A percentile compares a stretch with the other conserved stretches of the same genome.
phyloP scores from a whole-genome alignment of 2,888 invertebrate genomes.

The Agrotis segetum region DNA sequence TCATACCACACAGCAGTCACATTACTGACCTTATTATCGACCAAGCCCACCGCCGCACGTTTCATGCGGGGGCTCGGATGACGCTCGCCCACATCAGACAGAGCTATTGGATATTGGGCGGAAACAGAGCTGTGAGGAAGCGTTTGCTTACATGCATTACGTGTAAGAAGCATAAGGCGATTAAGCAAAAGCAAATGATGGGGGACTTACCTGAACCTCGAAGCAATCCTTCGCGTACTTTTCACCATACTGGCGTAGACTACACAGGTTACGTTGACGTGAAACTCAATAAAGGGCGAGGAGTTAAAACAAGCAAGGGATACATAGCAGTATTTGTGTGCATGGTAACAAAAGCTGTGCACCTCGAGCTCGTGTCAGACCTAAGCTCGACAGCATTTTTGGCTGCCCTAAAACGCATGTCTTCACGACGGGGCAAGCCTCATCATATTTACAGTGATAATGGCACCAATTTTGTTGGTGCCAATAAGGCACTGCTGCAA shows the following conservation, averaged over 20 bases:
- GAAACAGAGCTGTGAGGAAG: neutral
- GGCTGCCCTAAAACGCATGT: too few relatives aligned
- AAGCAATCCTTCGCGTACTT: too few relatives aligned
- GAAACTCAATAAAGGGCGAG: neutral
- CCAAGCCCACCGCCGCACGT: neutral
- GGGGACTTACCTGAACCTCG: too few relatives aligned
- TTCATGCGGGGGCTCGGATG: neutral
- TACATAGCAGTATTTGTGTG: slow-evolving; percentile 2
- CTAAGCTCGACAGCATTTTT: too few relatives aligned
- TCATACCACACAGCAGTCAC: neutral
- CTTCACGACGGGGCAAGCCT: too few relatives aligned
- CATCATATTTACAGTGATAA: too few relatives aligned
- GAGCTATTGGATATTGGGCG: neutral
- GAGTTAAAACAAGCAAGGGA: neutral
- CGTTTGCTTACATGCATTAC: neutral
- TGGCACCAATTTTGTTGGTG: too few relatives aligned
- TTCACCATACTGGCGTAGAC: too few relatives aligned
- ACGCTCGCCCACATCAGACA: neutral
- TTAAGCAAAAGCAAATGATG: too few relatives aligned
- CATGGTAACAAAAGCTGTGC: neutral
- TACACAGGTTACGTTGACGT: neutral
- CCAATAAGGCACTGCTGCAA: too few relatives aligned
- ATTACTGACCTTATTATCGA: neutral
- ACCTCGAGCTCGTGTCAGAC: too few relatives aligned
- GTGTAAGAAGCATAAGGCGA: neutral